Percentiles rank a stretch among this genome's conserved stretches.
These are phyloP conservation scores for Graptemys geographica DNA, from an alignment of 2,797 vertebrate species.

Conservation along the genomic window DNA sequence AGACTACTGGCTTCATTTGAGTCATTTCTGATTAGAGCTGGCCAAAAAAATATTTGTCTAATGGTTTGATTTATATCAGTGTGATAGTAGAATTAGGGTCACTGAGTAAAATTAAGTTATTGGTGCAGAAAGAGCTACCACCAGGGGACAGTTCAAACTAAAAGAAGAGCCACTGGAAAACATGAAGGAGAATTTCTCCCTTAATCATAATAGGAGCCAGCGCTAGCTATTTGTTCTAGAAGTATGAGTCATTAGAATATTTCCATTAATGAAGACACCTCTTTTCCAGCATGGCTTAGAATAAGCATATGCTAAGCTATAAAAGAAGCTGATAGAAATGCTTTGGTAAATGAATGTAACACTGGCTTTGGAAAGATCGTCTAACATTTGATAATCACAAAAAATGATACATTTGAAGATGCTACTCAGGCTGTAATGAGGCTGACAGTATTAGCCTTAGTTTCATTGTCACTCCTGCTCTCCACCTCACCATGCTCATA, in stretches of 20 bases:
- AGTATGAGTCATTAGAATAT: not conserved
- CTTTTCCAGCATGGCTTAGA: conserved; percentile 41
- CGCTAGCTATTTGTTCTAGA: conserved; percentile 2
- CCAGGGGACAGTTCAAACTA: conserved; percentile 13
- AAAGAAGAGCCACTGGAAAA: conserved; percentile 42
- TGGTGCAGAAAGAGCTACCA: not conserved
- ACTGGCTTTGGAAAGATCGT: not conserved
- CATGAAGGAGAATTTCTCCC: not conserved
- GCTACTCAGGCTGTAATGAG: not conserved
- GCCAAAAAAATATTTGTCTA: not conserved
- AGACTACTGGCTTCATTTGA: not conserved
- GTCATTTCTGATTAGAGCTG: not conserved
- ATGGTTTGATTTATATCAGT: too few species aligned
- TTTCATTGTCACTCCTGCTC: not conserved
- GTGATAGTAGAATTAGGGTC: not conserved
- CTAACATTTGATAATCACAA: not conserved
- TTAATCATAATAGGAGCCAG: not conserved
- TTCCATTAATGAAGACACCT: conserved; percentile 34
- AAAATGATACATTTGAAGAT: not conserved
- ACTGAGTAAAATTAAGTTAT: not conserved
- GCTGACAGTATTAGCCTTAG: not conserved
- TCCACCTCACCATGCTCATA: not conserved
- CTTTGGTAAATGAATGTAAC: not conserved
- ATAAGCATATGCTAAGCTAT: not conserved
- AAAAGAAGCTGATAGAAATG: not conserved